Conservation (phyloP, 2,113 vertebrate genomes). For the Bathybates hornii region DNA sequence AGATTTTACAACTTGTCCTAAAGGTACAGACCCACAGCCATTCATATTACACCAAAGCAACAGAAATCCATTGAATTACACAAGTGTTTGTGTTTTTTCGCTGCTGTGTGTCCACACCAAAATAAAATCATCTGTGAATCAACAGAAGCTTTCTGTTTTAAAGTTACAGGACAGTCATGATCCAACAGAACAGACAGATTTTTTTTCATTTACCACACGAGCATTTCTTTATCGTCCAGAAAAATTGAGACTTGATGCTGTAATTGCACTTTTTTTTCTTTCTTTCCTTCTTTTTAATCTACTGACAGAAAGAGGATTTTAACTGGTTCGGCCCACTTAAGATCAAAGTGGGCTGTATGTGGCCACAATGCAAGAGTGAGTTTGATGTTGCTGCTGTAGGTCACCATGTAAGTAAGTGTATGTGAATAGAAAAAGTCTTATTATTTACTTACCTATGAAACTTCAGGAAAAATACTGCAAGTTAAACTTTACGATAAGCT, state of each 20-base stretch:
- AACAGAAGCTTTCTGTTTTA: neutral
- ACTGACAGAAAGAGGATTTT: neutral
- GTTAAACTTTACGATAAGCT: neutral
- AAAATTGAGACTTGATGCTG: neutral
- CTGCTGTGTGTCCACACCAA: neutral
- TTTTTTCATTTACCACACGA: neutral
- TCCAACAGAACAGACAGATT: accelerated
- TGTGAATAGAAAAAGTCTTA: neutral
- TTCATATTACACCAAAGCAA: neutral
- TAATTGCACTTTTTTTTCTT: neutral
- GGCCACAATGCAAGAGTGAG: neutral
- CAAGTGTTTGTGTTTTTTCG: neutral
- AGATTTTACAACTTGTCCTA: neutral
- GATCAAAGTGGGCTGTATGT: neutral
- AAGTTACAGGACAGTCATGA: neutral
- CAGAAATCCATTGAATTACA: neutral
- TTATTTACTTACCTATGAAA: neutral
- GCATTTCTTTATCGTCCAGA: neutral
- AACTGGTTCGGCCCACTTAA: neutral
- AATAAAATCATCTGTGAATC: neutral
- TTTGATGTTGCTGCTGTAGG: neutral
- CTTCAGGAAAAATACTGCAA: neutral
- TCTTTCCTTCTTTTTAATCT: neutral
- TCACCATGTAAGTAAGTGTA: neutral
- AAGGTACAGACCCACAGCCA: neutral